phyloP scores from a whole-genome alignment of 2,797 vertebrate species.

The Rachycentron canadum region DNA sequence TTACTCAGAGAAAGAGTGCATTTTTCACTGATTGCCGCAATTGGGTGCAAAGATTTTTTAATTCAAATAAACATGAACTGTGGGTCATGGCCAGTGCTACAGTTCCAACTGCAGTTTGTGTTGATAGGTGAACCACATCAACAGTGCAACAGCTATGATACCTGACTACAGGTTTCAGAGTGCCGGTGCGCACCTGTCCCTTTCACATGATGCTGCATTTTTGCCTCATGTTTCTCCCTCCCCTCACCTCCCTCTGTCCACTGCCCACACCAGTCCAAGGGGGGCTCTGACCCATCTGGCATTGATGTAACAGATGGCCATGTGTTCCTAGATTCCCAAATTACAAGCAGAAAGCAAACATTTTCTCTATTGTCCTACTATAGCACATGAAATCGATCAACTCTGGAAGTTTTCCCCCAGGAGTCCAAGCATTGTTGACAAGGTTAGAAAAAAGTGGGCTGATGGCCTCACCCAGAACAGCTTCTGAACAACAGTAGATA shows the following conservation, averaged over 20 bases:
- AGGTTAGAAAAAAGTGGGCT: conserved; percentile 4
- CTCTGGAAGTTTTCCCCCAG: neutral
- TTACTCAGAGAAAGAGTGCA: neutral
- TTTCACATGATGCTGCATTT: neutral
- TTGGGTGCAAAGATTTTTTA: neutral
- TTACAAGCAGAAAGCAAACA: conserved; percentile 1
- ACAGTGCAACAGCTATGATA: neutral
- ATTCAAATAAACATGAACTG: neutral
- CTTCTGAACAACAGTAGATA: neutral
- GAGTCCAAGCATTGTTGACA: neutral
- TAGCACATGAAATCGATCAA: neutral
- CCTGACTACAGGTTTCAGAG: neutral
- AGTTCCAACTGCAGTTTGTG: neutral
- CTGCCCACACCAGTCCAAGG: neutral
- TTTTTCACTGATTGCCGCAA: neutral
- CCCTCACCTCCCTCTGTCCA: neutral
- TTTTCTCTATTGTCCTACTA: neutral
- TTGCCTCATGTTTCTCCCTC: neutral
- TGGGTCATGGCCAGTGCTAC: neutral
- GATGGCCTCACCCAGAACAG: neutral
- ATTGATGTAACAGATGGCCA: conserved; percentile 14
- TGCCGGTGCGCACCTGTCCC: neutral
- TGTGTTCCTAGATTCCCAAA: conserved; percentile 7
- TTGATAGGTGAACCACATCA: neutral
- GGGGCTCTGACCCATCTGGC: neutral